A percentile compares a stretch with the other conserved stretches of the same genome.
Evolutionary conservation across 2,888 invertebrate genomes (phyloP).

Genomic region (Lagria hirta): DNA sequence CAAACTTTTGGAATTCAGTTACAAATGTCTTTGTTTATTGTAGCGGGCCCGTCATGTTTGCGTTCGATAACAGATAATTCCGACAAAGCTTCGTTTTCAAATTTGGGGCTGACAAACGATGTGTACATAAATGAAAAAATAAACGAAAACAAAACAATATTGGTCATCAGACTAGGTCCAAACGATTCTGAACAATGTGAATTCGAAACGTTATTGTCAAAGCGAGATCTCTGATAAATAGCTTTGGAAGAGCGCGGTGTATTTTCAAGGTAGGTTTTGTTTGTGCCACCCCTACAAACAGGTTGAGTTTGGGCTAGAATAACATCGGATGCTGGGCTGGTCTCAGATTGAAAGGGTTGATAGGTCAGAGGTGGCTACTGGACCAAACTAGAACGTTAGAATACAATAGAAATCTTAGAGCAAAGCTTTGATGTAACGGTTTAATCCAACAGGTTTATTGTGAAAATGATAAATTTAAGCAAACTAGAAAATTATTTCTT

Average conservation of each 20-base stretch:
- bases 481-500: too few species aligned
- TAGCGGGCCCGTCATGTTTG: not conserved
- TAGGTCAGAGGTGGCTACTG: conserved; percentile 35
- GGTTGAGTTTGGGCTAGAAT: conserved; percentile 11
- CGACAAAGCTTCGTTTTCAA: conserved; percentile 4
- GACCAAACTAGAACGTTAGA: too few species aligned
- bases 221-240: conserved; percentile 6
- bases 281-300: conserved; percentile 1
- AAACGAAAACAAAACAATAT: not conserved
- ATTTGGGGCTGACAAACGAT: conserved; percentile 5
- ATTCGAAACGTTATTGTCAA: conserved; percentile 12
- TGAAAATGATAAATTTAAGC: too few species aligned
- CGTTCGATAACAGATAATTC: conserved; percentile 7
- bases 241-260: conserved; percentile 6
- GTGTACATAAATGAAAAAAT: too few species aligned
- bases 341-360: conserved; percentile 34
- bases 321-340: conserved; percentile 26
- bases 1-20: too few species aligned
- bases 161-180: not conserved
- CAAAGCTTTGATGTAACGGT: conserved; percentile 31
- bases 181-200: conserved; percentile 8
- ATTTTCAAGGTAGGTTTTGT: conserved; percentile 18
- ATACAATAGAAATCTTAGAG: too few species aligned
- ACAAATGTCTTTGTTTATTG: too few species aligned
- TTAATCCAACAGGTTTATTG: conserved; percentile 33